Percentiles rank a stretch among this genome's conserved stretches.
Conservation (phyloP, 2,113 vertebrate genomes). For the Burhinus bistriatus region DNA sequence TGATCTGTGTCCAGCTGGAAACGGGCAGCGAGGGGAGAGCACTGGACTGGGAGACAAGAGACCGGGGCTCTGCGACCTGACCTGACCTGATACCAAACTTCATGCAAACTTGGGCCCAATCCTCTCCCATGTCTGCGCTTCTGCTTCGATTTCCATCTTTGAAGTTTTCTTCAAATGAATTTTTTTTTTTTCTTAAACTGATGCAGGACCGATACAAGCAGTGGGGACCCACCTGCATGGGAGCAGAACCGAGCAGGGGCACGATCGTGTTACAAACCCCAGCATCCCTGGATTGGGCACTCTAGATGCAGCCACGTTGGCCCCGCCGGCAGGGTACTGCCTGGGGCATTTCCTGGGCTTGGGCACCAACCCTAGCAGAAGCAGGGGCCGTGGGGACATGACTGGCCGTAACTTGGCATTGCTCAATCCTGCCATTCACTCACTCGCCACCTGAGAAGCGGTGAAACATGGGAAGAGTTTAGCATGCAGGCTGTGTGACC, state of each 20-base stretch:
- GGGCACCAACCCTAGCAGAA: background rate
- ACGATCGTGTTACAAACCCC: accelerated
- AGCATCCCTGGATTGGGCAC: background rate
- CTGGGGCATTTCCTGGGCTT: accelerated
- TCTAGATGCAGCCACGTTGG: accelerated
- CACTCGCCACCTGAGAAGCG: accelerated
- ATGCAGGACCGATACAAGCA: background rate
- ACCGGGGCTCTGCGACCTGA: background rate
- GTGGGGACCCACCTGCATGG: no score
- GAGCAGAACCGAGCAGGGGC: accelerated
- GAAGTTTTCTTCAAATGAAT: background rate
- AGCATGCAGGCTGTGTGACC: background rate
- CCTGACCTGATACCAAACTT: background rate
- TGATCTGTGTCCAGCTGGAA: background rate
- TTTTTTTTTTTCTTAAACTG: background rate
- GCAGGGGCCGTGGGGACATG: background rate
- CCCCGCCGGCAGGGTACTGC: background rate
- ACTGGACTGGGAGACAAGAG: background rate
- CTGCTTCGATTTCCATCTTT: background rate
- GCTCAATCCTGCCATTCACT: background rate
- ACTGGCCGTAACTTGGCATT: accelerated
- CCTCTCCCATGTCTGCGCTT: background rate
- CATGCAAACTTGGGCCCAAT: background rate
- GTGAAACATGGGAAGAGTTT: background rate
- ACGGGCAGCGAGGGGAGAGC: accelerated